Conservation (phyloP, 2,888 invertebrate genomes). For the Chaitophorus viminalis region DNA sequence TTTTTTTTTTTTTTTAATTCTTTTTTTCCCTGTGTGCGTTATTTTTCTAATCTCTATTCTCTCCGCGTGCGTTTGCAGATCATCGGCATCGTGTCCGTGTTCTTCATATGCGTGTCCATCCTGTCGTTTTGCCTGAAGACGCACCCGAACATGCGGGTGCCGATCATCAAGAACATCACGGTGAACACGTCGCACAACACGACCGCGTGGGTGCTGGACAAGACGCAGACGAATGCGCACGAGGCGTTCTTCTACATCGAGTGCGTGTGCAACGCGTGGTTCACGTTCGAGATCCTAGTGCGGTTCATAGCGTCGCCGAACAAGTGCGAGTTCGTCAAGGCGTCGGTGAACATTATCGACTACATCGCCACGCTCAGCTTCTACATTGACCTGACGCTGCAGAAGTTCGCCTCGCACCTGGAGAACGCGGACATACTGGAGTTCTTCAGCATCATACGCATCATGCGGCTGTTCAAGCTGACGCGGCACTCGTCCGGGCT, state of each 20-base stretch:
- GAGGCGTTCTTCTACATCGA: constrained; percentile 98
- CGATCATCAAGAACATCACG: constrained; percentile 83
- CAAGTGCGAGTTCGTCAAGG: constrained; percentile 93
- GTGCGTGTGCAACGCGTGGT: constrained; percentile 99
- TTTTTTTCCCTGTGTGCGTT: too few relatives aligned
- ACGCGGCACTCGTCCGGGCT: constrained; percentile 97
- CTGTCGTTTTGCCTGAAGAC: constrained; percentile 99
- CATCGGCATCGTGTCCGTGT: constrained; percentile 97
- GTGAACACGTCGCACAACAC: constrained; percentile 80
- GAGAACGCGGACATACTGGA: constrained; percentile 96
- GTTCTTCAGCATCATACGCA: constrained; percentile 97
- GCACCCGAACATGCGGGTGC: constrained; percentile 97
- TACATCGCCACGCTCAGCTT: constrained; percentile 98
- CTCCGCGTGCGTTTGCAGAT: constrained; percentile 83
- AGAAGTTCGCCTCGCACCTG: constrained; percentile 88
- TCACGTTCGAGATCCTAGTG: constrained; percentile 93
- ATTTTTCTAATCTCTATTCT: too few relatives aligned
- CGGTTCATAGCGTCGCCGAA: constrained; percentile 89
- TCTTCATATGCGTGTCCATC: constrained; percentile 99
- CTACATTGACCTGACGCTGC: constrained; percentile 91
- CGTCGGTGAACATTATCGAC: constrained; percentile 98
- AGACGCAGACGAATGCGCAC: constrained; percentile 93
- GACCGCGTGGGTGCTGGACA: constrained; percentile 86
- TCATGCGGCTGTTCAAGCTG: constrained; percentile 96
- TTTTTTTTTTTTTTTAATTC: too few relatives aligned